Evolutionary conservation across 92 coral and sea anemone species (phyloP).

Genomic region (Pocillopora meandrina): DNA sequence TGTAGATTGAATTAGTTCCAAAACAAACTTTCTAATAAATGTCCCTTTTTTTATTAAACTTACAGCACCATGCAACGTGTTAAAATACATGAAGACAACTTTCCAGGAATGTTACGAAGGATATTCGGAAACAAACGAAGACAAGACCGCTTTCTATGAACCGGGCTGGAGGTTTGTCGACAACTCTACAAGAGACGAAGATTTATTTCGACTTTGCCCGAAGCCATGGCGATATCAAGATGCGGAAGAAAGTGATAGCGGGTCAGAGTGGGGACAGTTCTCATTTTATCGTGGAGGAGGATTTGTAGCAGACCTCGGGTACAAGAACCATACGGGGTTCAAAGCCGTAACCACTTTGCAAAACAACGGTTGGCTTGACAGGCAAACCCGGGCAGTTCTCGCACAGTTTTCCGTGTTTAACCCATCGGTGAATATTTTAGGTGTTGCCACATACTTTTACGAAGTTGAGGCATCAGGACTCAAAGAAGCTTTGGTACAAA

Average conservation of each 20-base stretch:
- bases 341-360: neutral
- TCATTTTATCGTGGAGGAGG: neutral
- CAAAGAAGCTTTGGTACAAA: neutral
- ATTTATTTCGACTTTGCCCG: slow-evolving; percentile 29
- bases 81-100: no score
- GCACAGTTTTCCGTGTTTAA: slow-evolving; percentile 34
- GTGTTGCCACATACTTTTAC: slow-evolving; percentile 9
- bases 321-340: slow-evolving; percentile 15
- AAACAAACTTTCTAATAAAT: no score
- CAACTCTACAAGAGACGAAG: neutral
- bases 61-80: no score
- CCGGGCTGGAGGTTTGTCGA: neutral
- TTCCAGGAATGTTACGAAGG: slow-evolving; percentile 1
- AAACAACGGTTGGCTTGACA: slow-evolving; percentile 27
- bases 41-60: no score
- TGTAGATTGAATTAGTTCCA: no score
- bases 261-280: slow-evolving; percentile 17
- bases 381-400: slow-evolving; percentile 42
- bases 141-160: neutral
- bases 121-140: neutral
- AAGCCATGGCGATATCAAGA: slow-evolving; percentile 44
- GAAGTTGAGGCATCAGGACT: slow-evolving; percentile 29
- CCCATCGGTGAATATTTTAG: slow-evolving; percentile 10
- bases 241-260: neutral
- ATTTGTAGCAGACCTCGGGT: no score